Evolutionary conservation across 2,888 invertebrate species (phyloP).

Genomic region (Limnephilus auricula): DNA sequence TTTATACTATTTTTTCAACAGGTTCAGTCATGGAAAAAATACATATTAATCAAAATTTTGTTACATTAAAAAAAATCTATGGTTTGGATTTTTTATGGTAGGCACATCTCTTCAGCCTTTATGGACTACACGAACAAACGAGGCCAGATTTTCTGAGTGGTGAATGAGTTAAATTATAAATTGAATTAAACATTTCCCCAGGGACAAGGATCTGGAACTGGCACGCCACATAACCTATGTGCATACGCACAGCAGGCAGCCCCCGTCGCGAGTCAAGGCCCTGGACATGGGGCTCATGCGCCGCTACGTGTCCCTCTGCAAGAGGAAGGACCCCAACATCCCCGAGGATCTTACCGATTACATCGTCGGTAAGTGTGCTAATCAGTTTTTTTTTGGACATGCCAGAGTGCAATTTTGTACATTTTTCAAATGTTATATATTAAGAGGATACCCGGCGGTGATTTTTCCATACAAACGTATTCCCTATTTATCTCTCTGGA

Average conservation of each 20-base stretch:
- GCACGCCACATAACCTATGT: conserved; percentile 99
- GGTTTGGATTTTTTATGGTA: too few species aligned
- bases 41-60: too few species aligned
- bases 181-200: conserved; percentile 65
- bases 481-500: too few species aligned
- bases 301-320: conserved; percentile 94
- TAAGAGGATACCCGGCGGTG: too few species aligned
- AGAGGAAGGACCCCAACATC: conserved; percentile 91
- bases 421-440: too few species aligned
- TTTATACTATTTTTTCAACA: too few species aligned
- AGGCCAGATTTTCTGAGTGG: too few species aligned
- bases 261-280: conserved; percentile 85
- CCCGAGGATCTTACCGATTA: conserved; percentile 92
- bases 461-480: too few species aligned
- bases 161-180: neutral
- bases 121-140: too few species aligned
- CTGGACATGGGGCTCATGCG: conserved; percentile 96
- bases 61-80: too few species aligned
- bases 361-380: conserved; percentile 82
- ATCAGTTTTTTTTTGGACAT: neutral
- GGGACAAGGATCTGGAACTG: conserved; percentile 85
- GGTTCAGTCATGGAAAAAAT: too few species aligned
- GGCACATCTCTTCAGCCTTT: too few species aligned
- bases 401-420: neutral
- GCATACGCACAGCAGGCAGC: conserved; percentile 94